phyloP scores from a whole-genome alignment of 2,113 vertebrate species.

The Myotis lucifugus region DNA sequence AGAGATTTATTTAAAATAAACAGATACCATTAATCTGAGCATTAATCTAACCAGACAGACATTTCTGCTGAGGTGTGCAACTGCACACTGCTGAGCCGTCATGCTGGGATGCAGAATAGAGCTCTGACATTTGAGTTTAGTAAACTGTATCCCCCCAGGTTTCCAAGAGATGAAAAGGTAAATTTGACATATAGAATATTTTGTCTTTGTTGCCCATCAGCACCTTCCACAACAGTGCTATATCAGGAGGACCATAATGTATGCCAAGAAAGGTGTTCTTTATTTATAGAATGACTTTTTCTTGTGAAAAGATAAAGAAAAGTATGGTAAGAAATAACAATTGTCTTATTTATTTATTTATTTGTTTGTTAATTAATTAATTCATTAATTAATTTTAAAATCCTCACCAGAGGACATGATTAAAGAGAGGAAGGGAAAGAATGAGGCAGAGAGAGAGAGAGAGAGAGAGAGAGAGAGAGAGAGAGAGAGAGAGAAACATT shows the following conservation, averaged over 20 bases:
- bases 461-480: no score
- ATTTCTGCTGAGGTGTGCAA: conserved; percentile 63
- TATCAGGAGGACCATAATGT: not conserved
- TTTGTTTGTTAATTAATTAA: no score
- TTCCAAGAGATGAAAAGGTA: conserved; percentile 59
- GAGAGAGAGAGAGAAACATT: not conserved
- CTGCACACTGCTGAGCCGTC: conserved; percentile 30
- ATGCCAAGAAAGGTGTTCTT: not conserved
- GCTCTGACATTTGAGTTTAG: conserved; percentile 36
- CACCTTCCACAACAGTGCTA: not conserved
- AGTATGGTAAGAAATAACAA: not conserved
- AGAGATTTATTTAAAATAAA: conserved; percentile 72
- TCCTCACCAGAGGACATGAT: not conserved
- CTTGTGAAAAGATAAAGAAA: not conserved
- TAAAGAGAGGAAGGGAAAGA: not conserved
- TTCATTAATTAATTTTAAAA: not conserved
- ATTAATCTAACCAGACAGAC: conserved; percentile 43
- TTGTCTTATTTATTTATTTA: not conserved
- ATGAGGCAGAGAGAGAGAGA: no score
- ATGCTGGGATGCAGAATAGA: conserved; percentile 2
- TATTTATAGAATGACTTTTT: conserved; percentile 35
- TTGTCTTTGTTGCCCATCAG: conserved; percentile 28
- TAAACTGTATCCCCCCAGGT: not conserved
- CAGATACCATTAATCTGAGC: conserved; percentile 62
- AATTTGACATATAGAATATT: not conserved